Evolutionary conservation across 2,797 vertebrate genomes (phyloP), one percentile per base, ranked within the genome.

Genomic region (Pteropus rufus): DNA sequence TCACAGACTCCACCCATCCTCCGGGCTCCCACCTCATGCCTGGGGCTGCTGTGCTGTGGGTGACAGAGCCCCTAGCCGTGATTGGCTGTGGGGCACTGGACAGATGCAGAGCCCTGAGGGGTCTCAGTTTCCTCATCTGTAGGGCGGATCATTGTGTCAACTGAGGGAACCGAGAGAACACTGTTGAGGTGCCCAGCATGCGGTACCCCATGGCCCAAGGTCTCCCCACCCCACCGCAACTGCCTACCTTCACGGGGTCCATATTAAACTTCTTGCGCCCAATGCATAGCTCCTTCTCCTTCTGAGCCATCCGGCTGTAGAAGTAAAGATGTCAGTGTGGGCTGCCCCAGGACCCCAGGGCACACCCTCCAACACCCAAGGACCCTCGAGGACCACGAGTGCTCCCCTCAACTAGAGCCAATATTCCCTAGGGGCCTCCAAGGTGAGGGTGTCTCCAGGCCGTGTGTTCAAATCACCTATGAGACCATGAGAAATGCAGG

Each of bases 251-350:
- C 97, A 98, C 97, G 34, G 99, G 99, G 92, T 99, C 99, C 99
- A 99, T 99, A 98, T 99, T 99, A 98, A 99, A 99, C 96, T 99
- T 99, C 98, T 99, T 99, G 94, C 99, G 98, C 19, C 99, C 99
- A 1, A 97, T 97, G 6, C 97, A 98, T 64, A 99, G 98, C 88
- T 98, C 97, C 97, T 99, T 99, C 93, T 98, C 99, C 83, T 95
- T 99, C 98, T 99, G 99, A 11, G 97, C 94, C 2, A 97, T 97
- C 89, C 99, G 99, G 97, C 99, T 99, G 97, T 41, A 79, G 97
- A 97, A 56, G 34, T 0, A 31, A 36, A 39, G 49, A 31, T 1
- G 41, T 94, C 72, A 93, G 73, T 29, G 26, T 3, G 34, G 82
- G 9, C 2, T 2, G 36, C 21, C 69, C n/a, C 7, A 1, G 46